These are phyloP conservation scores for Eutolmus rufibarbis DNA, from an alignment of 2,888 invertebrate genomes.

Conservation along the genomic window DNA sequence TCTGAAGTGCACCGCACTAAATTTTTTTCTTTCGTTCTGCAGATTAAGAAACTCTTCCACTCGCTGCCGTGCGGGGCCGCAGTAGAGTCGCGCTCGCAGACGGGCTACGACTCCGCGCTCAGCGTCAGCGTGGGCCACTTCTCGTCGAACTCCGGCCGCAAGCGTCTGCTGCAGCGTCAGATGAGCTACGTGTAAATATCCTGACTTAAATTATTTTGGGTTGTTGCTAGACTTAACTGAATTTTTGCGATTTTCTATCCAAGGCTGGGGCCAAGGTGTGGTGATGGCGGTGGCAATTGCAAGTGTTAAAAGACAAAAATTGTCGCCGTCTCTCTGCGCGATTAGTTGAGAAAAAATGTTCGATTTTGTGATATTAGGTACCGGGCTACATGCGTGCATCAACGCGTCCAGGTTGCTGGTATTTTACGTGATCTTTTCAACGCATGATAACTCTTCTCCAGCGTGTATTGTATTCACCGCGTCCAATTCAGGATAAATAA, in stretches of 20 bases:
- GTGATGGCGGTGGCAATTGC: not conserved
- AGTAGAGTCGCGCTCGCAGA: conserved; percentile 57
- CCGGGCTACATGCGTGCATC: not conserved
- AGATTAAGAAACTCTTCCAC: conserved; percentile 52
- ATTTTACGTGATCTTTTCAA: not conserved
- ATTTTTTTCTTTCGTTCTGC: not conserved
- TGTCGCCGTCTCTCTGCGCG: not conserved
- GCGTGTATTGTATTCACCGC: not conserved
- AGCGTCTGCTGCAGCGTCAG: conserved; percentile 60
- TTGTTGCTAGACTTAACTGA: not conserved
- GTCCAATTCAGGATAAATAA: not conserved
- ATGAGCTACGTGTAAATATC: conserved; percentile 48
- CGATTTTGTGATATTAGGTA: not conserved
- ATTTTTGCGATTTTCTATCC: conserved; percentile 55
- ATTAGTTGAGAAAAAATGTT: not conserved
- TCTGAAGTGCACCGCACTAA: not conserved
- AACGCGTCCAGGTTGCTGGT: not conserved
- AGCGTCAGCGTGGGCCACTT: conserved; percentile 64
- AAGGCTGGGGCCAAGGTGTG: not conserved
- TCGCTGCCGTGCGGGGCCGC: conserved; percentile 51
- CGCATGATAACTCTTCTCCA: not conserved
- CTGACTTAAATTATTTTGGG: not conserved
- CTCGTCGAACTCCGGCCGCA: conserved; percentile 58
- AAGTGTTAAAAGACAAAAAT: not conserved
- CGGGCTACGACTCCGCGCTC: conserved; percentile 63